These are phyloP conservation scores for Ophraella communa DNA, from an alignment of 2,888 invertebrate genomes.

Conservation along the genomic window DNA sequence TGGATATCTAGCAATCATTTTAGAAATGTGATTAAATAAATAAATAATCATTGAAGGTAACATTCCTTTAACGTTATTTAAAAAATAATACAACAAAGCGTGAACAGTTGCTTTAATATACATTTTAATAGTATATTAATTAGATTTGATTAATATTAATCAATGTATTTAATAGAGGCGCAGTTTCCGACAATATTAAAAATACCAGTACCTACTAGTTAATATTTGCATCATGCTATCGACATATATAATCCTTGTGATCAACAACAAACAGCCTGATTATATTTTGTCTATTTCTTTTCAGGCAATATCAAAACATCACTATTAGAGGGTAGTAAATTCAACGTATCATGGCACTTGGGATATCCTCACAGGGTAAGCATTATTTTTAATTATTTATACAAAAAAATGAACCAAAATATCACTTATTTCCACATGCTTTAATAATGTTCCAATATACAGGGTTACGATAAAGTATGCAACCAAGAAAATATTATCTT, in stretches of 20 bases:
- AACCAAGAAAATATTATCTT: too few relatives aligned
- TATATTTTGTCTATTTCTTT: neutral
- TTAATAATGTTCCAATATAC: too few relatives aligned
- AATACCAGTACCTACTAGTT: too few relatives aligned
- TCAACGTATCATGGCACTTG: constrained; percentile 93
- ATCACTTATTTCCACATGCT: too few relatives aligned
- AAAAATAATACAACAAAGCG: neutral
- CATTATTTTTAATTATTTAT: neutral
- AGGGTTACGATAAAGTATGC: too few relatives aligned
- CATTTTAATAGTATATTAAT: neutral
- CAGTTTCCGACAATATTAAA: too few relatives aligned
- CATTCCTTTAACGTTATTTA: neutral
- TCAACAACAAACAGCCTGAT: too few relatives aligned
- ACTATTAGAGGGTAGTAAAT: constrained; percentile 79
- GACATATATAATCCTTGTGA: too few relatives aligned
- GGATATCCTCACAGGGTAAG: constrained; percentile 90
- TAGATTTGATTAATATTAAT: neutral
- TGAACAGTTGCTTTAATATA: neutral
- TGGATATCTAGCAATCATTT: neutral
- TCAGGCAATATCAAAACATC: constrained; percentile 81
- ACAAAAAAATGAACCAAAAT: too few relatives aligned
- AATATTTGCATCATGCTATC: too few relatives aligned
- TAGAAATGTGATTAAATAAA: neutral
- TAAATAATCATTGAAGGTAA: neutral
- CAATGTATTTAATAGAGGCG: too few relatives aligned